A percentile compares a stretch with the other conserved stretches of the same genome.
Evolutionary conservation across 2,113 vertebrate species (phyloP).

Genomic region (Ceuthmochares aereus): DNA sequence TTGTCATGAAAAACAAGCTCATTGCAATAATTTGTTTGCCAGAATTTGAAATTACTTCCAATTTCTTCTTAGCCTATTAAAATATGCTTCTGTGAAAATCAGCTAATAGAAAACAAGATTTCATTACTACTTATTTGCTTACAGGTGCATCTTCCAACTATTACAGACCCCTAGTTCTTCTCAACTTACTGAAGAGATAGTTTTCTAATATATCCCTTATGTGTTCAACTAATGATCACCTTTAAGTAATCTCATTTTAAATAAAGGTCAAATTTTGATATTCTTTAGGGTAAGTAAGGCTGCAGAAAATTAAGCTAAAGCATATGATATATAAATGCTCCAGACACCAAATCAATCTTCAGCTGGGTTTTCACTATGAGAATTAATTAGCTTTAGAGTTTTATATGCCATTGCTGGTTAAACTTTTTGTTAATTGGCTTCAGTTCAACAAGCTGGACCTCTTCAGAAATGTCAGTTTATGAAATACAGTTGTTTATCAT

Average conservation of each 20-base stretch:
- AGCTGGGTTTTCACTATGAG: background rate
- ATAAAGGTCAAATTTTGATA: background rate
- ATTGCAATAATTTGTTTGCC: background rate
- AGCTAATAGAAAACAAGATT: background rate
- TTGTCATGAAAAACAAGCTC: background rate
- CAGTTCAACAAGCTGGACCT: background rate
- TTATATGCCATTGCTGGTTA: background rate
- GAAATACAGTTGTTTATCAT: conserved; percentile 13
- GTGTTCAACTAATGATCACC: background rate
- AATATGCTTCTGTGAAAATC: background rate
- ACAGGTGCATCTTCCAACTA: background rate
- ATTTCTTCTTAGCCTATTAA: background rate
- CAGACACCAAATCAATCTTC: background rate
- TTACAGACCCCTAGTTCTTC: background rate
- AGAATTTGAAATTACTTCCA: background rate
- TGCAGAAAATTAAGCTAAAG: background rate
- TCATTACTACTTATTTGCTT: background rate
- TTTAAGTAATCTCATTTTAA: background rate
- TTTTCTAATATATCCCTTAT: background rate
- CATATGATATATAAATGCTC: background rate
- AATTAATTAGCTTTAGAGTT: conserved; percentile 15
- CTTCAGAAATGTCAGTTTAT: conserved; percentile 2
- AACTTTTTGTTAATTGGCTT: conserved; percentile 3
- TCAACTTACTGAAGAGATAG: background rate
- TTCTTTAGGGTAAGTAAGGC: background rate